Base-by-base conservation (phyloP, 2,888 invertebrate genomes). In the Mythimna impura region DNA sequence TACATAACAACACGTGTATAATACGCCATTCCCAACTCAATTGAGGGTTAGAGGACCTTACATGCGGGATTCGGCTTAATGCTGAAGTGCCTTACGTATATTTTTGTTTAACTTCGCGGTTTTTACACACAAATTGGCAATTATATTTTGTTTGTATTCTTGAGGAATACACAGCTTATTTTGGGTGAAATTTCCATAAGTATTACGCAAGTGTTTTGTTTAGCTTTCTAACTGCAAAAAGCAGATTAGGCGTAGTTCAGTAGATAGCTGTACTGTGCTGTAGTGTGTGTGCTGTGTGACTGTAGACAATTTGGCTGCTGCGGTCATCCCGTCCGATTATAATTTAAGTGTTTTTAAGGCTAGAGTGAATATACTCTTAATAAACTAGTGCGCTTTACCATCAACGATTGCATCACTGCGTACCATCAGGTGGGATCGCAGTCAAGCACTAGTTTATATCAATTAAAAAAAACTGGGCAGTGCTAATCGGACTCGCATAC, bases 81-180 rank as follows among this genome's bases (percentile, higher is more conserved):
- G 43, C 20, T 34, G 4, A 47, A 43, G 43, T 43, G 14, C 43
- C 8, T 40, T 34, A 30, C n/a, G 9, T 60, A 50, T 5, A 12
- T 58, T 47, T 47, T 47, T 47, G 2, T 34, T 34, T 66, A 60
- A 10, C 36, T 40, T 36, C n/a, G 22, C 17, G 58, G 20, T 36
- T 50, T 74, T 55, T 54, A 25, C 17, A 25, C 34, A 7, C 4
- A 50, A 73, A 66, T 57, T 74, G 30, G 30, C 65, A 14, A 34
- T 12, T 1, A 17, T 30, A 2, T 36, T n/a, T 64, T 36, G 12
- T n/a, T 25, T 12, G 1, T 17, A 73, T 3, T 40, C 30, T 74
- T 10, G 8, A 22, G 10, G 40, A 66, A 40, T 10, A 22, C 12
- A 9, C 8, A 4, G 22, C 9, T 47, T n/a, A 55, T 73, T 62